Conservation (phyloP, 2,888 invertebrate genomes). For the Abscondita cerata region DNA sequence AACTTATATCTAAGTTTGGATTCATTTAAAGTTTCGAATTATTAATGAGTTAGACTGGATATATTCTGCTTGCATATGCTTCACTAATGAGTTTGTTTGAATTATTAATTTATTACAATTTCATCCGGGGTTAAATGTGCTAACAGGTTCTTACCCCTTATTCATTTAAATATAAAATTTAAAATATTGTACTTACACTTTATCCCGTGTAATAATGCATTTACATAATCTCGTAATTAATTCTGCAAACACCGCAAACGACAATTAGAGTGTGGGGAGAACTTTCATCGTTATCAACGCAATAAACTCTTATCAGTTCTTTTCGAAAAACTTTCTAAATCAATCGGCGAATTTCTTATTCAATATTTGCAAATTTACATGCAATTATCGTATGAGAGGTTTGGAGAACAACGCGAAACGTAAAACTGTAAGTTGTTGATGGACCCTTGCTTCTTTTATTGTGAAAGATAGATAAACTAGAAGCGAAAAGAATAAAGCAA, state of each 20-base stretch:
- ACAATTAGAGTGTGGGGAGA: background rate
- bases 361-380: too few species aligned
- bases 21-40: constrained; percentile 57
- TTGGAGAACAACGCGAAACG: too few species aligned
- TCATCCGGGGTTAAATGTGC: constrained; percentile 44
- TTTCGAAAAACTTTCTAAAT: too few species aligned
- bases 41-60: constrained; percentile 57
- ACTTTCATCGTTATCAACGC: background rate
- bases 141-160: constrained; percentile 18
- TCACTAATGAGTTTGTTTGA: constrained; percentile 57
- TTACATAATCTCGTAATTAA: background rate
- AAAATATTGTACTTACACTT: background rate
- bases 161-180: constrained; percentile 1
- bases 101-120: constrained; percentile 57
- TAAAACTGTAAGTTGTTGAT: too few species aligned
- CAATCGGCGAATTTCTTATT: too few species aligned
- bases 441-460: too few species aligned
- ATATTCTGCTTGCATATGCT: constrained; percentile 53
- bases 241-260: background rate
- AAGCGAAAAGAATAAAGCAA: too few species aligned
- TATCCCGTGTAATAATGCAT: background rate
- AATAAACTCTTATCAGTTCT: too few species aligned
- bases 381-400: too few species aligned
- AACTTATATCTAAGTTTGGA: constrained; percentile 55
- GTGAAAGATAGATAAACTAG: too few species aligned